These are phyloP conservation scores for Neoarius graeffei DNA, from an alignment of 2,113 vertebrate species.

Conservation along the genomic window DNA sequence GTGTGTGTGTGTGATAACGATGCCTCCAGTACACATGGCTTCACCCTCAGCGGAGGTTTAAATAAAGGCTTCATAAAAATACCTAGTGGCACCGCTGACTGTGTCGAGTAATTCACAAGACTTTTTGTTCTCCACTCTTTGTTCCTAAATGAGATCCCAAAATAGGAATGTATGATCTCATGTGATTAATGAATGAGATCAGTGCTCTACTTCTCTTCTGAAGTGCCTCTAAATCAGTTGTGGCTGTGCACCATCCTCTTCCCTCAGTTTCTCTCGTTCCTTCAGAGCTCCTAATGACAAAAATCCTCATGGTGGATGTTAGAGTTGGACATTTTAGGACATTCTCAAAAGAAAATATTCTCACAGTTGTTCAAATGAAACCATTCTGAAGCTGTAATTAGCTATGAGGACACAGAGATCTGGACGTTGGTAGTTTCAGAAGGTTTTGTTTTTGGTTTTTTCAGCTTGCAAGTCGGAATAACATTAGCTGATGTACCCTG, in stretches of 20 bases:
- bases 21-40: neutral
- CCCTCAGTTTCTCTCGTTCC: neutral
- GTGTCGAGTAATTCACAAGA: conserved; percentile 1
- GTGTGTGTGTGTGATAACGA: neutral
- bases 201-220: conserved; percentile 20
- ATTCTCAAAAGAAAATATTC: neutral
- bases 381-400: neutral
- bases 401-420: neutral
- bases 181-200: conserved; percentile 44
- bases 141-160: conserved; percentile 35
- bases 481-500: neutral
- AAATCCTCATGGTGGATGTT: neutral
- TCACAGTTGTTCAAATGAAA: neutral
- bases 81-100: neutral
- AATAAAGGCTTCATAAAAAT: conserved; percentile 4
- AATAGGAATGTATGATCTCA: conserved; percentile 42
- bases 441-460: neutral
- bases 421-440: neutral
- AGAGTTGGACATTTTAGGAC: neutral
- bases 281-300: neutral
- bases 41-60: neutral
- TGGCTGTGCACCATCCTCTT: neutral
- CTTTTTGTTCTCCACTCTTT: conserved; percentile 4
- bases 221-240: conserved; percentile 17
- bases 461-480: neutral